These are phyloP conservation scores for Sarcophaga bullata DNA, from an alignment of 1,140 invertebrate genomes.

Conservation along the genomic window DNA sequence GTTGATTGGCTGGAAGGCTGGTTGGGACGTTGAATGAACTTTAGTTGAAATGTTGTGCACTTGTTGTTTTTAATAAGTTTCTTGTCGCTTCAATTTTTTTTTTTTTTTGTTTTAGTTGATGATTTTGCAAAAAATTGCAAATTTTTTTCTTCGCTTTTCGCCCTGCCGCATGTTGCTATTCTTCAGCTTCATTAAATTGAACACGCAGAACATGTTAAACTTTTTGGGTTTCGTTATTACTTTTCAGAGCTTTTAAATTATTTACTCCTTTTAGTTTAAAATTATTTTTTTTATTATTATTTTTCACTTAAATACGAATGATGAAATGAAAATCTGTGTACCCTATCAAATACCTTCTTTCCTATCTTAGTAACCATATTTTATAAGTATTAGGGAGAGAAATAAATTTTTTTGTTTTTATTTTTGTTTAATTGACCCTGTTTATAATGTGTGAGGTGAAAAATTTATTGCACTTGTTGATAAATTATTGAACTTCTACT, in stretches of 20 bases:
- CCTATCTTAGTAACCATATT: too few relatives aligned
- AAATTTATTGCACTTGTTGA: too few relatives aligned
- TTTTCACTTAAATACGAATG: too few relatives aligned
- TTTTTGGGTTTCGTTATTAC: constrained; percentile 41
- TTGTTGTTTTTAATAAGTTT: constrained; percentile 62
- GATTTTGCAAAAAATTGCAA: not conserved
- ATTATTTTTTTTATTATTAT: too few relatives aligned
- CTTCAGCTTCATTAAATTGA: constrained; percentile 29
- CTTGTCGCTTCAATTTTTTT: constrained; percentile 46
- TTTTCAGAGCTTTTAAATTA: not conserved
- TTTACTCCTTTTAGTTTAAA: too few relatives aligned
- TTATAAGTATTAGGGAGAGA: too few relatives aligned
- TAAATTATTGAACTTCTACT: too few relatives aligned
- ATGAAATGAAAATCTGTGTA: too few relatives aligned
- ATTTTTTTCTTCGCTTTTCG: constrained; percentile 6
- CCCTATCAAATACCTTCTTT: too few relatives aligned
- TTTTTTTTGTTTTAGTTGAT: constrained; percentile 36
- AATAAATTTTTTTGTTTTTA: too few relatives aligned
- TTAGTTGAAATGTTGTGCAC: constrained; percentile 51
- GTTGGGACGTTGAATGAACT: not conserved
- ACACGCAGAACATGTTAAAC: constrained; percentile 43
- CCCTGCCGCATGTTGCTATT: not conserved
- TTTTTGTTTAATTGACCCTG: too few relatives aligned
- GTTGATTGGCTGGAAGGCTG: constrained; percentile 19
- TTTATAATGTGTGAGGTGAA: too few relatives aligned